phyloP scores from a whole-genome alignment of 2,113 vertebrate species.

The Rhea pennata region DNA sequence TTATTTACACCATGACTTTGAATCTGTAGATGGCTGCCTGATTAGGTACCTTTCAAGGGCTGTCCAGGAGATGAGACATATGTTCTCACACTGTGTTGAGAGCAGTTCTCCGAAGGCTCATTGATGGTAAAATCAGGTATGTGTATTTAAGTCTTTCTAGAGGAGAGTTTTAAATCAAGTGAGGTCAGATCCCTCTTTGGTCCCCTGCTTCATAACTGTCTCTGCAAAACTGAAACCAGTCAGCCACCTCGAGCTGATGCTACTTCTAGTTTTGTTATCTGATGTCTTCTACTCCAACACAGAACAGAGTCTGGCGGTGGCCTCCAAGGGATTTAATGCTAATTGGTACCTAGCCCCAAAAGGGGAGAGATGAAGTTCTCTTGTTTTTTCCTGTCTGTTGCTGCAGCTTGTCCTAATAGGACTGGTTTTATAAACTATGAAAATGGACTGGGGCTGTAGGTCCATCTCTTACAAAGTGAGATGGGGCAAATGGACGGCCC shows the following conservation, averaged over 20 bases:
- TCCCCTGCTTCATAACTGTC: neutral
- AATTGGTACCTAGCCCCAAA: neutral
- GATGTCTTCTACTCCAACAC: neutral
- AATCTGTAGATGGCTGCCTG: neutral
- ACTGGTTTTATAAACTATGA: neutral
- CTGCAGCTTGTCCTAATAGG: neutral
- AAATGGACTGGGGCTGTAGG: neutral
- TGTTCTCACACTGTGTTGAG: neutral
- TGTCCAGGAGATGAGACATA: neutral
- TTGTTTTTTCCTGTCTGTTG: neutral
- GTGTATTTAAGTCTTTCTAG: neutral
- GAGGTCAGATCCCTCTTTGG: neutral
- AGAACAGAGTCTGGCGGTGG: neutral
- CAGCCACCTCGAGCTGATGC: neutral
- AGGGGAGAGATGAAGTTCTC: neutral
- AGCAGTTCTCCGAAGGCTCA: neutral
- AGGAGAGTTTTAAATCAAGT: neutral
- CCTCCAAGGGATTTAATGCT: neutral
- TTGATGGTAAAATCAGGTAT: neutral
- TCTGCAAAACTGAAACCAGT: neutral
- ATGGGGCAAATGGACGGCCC: neutral
- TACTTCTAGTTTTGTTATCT: neutral
- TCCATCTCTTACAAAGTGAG: neutral
- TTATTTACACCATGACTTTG: neutral
- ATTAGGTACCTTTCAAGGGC: fast-evolving